These are phyloP conservation scores for Anas georgica DNA, from an alignment of 2,797 vertebrate species.

Conservation along the genomic window DNA sequence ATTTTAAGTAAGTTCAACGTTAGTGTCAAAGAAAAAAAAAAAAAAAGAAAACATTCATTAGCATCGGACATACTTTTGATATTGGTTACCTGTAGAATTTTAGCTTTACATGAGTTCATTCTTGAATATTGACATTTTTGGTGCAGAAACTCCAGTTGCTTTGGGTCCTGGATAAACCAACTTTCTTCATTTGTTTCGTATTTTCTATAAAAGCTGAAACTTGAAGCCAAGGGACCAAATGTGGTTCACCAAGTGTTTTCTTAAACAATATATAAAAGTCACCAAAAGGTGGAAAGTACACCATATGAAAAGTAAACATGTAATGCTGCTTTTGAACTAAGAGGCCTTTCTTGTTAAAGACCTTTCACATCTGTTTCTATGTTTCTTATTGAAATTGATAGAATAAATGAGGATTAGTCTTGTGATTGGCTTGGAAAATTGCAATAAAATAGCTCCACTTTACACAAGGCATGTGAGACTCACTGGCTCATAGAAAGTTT, in stretches of 20 bases:
- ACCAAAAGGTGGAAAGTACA: background rate
- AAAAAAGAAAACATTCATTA: background rate
- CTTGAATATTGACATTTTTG: background rate
- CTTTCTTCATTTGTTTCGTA: background rate
- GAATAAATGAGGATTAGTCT: background rate
- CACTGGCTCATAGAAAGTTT: background rate
- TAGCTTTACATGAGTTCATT: background rate
- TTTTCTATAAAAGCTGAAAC: conserved; percentile 22
- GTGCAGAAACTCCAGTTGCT: background rate
- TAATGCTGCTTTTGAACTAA: background rate
- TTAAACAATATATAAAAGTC: background rate
- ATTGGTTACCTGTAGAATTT: background rate
- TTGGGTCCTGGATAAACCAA: background rate
- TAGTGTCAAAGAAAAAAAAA: background rate
- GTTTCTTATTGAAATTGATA: background rate
- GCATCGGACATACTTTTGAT: background rate
- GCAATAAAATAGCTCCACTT: background rate
- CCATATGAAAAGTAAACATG: background rate
- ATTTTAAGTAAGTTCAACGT: background rate
- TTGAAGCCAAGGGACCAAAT: background rate
- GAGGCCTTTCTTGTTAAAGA: background rate
- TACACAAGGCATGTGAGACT: background rate
- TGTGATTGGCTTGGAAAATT: background rate
- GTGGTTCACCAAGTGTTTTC: background rate
- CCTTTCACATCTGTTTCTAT: background rate